Evolutionary conservation across 2,888 invertebrate genomes (phyloP).

Genomic region (Dolomedes plantarius): DNA sequence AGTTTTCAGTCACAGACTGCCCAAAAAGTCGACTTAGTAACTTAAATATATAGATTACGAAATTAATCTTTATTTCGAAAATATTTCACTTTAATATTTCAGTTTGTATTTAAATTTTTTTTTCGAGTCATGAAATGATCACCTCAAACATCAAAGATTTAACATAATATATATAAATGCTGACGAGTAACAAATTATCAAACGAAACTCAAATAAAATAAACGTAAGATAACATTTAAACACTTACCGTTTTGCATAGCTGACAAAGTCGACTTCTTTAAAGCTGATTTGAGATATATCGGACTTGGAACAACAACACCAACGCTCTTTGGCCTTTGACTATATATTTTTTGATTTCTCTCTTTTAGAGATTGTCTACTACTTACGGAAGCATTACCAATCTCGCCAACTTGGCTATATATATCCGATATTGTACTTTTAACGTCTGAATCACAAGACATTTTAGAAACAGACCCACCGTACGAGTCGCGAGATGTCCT

Average conservation of each 20-base stretch:
- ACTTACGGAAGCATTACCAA: neutral
- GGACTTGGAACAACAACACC: constrained; percentile 45
- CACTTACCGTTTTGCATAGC: constrained; percentile 55
- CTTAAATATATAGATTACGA: too few species aligned
- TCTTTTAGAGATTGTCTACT: constrained; percentile 29
- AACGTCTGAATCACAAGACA: constrained; percentile 9
- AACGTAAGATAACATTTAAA: neutral
- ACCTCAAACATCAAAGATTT: too few species aligned
- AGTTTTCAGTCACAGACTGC: too few species aligned
- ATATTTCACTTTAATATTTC: too few species aligned
- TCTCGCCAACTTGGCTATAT: constrained; percentile 46
- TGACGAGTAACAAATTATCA: too few species aligned
- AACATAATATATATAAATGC: too few species aligned
- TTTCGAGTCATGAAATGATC: too few species aligned
- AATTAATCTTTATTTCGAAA: too few species aligned
- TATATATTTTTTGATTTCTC: constrained; percentile 20
- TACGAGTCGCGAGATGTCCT: neutral
- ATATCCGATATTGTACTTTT: constrained; percentile 48
- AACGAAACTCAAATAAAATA: too few species aligned
- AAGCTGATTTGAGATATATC: constrained; percentile 61
- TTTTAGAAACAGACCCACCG: neutral
- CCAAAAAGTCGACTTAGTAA: too few species aligned
- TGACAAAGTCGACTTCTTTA: constrained; percentile 53
- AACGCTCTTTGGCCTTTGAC: constrained; percentile 60
- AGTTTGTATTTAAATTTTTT: too few species aligned